Evolutionary conservation across 1,140 invertebrate genomes (phyloP).

Genomic region (Drosophila busckii): DNA sequence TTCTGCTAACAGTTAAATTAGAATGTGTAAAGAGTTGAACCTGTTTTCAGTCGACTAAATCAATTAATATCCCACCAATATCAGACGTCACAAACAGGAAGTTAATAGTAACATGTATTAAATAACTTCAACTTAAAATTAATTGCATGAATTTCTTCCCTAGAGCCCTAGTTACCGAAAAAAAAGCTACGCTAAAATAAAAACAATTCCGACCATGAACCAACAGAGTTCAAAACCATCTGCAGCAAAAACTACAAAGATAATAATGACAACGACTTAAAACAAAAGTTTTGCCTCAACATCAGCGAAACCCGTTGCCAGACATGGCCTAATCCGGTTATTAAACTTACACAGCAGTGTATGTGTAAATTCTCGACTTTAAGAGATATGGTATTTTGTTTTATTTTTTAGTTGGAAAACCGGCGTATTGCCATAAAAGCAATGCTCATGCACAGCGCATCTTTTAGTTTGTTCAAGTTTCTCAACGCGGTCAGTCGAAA

Average conservation of each 20-base stretch:
- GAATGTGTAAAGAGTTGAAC: neutral
- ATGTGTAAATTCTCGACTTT: slow-evolving; percentile 37
- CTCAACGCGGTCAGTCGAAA: slow-evolving; percentile 31
- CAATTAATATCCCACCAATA: slow-evolving; percentile 28
- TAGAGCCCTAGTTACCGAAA: too few relatives aligned
- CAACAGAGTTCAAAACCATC: slow-evolving; percentile 18
- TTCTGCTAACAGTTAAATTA: neutral
- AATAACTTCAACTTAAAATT: too few relatives aligned
- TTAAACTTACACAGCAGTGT: slow-evolving; percentile 62
- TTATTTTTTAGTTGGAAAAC: slow-evolving; percentile 29
- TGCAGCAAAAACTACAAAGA: slow-evolving; percentile 10
- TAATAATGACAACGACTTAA: too few relatives aligned
- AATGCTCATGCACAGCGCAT: slow-evolving; percentile 49
- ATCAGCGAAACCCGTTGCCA: slow-evolving; percentile 31
- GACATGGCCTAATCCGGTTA: slow-evolving; percentile 61
- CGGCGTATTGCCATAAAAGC: slow-evolving; percentile 53
- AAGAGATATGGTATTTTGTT: too few relatives aligned
- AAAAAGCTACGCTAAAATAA: too few relatives aligned
- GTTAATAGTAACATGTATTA: too few relatives aligned
- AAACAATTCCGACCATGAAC: slow-evolving; percentile 28
- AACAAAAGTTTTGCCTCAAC: slow-evolving; percentile 14
- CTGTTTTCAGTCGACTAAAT: slow-evolving; percentile 25
- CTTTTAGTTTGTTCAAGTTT: slow-evolving; percentile 60
- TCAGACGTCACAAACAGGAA: too few relatives aligned
- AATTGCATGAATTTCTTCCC: too few relatives aligned